Percentiles rank a stretch among this genome's conserved stretches.
These are phyloP conservation scores for Muntiacus reevesi DNA, from an alignment of 2,113 vertebrate species.

Conservation along the genomic window DNA sequence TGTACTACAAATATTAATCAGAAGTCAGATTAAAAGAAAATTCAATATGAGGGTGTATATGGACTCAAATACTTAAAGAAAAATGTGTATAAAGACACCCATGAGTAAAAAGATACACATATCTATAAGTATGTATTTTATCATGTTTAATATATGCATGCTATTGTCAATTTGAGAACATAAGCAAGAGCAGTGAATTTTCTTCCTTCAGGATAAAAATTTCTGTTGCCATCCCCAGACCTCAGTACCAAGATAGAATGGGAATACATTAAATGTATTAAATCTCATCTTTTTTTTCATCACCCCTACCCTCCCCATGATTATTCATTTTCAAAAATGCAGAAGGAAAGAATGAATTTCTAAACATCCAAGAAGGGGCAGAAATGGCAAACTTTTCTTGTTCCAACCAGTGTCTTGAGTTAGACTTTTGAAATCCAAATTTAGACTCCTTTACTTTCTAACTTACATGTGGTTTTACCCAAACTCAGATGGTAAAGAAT, in stretches of 20 bases:
- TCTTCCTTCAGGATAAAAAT: not conserved
- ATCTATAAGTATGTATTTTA: not conserved
- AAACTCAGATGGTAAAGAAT: not conserved
- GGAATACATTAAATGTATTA: not conserved
- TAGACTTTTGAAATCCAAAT: not conserved
- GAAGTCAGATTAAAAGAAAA: constrained; percentile 12
- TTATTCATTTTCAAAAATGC: not conserved
- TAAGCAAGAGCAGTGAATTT: not conserved
- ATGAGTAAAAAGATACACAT: not conserved
- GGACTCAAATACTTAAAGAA: not conserved
- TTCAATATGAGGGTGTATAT: not conserved
- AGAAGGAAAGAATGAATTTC: not conserved
- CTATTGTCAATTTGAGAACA: not conserved
- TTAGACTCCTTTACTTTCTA: not conserved
- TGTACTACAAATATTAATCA: not conserved
- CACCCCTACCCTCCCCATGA: not conserved
- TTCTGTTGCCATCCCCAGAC: not conserved
- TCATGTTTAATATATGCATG: not conserved
- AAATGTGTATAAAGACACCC: not conserved
- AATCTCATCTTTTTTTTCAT: not conserved
- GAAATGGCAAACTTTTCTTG: not conserved
- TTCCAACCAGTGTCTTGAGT: not conserved
- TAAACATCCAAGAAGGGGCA: not conserved
- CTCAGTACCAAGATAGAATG: not conserved
- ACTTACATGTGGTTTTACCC: not conserved